Percentiles rank a stretch among this genome's conserved stretches.
Evolutionary conservation across 1,140 invertebrate species (phyloP).

Genomic region (Brachionus koreanus): DNA sequence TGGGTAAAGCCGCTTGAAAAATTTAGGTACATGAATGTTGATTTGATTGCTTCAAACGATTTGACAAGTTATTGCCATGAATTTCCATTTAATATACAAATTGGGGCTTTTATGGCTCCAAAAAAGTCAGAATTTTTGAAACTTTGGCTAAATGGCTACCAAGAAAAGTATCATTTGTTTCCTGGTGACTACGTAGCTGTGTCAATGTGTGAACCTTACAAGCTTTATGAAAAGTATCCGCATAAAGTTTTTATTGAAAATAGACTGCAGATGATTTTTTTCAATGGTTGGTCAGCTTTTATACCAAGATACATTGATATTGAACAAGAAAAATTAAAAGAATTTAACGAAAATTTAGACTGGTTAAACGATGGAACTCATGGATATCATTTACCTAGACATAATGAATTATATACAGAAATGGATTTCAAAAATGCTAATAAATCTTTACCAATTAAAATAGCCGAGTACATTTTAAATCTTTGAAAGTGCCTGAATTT

Average conservation of each 20-base stretch:
- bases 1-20: conserved; percentile 37
- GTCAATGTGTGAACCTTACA: conserved; percentile 43
- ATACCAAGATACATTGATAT: conserved; percentile 22
- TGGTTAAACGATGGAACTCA: conserved; percentile 33
- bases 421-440: conserved; percentile 1
- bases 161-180: conserved; percentile 31
- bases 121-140: conserved; percentile 16
- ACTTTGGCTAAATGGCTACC: conserved; percentile 27
- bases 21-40: conserved; percentile 25
- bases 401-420: background rate
- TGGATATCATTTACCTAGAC: conserved; percentile 41
- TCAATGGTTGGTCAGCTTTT: conserved; percentile 39
- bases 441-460: conserved; percentile 15
- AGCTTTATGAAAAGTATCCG: conserved; percentile 38
- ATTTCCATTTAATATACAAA: conserved; percentile 41
- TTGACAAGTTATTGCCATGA: conserved; percentile 28
- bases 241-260: conserved; percentile 26
- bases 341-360: conserved; percentile 39
- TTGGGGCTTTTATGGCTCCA: conserved; percentile 29
- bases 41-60: conserved; percentile 39
- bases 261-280: conserved; percentile 41
- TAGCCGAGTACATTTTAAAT: conserved; percentile 31
- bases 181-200: conserved; percentile 37
- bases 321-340: conserved; percentile 20
- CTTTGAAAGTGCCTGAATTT: background rate